Conservation (phyloP, 2,797 vertebrate species). For the Carduelis carduelis region DNA sequence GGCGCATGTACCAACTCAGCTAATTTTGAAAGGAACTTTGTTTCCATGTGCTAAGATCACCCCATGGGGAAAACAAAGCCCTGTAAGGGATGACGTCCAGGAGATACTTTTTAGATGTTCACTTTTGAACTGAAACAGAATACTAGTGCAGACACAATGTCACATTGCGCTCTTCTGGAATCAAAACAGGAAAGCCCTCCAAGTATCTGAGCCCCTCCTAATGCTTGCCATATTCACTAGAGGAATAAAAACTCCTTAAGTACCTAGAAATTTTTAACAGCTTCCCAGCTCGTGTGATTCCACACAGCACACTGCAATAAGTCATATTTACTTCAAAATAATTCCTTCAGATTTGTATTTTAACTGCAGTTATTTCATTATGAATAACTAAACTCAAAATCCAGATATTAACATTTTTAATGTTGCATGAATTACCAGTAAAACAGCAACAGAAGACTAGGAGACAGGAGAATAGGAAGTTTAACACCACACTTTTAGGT, state of each 20-base stretch:
- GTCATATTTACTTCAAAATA: not conserved
- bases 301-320: not conserved
- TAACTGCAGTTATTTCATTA: not conserved
- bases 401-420: not conserved
- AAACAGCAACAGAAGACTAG: not conserved
- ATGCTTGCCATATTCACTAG: not conserved
- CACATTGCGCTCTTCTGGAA: not conserved
- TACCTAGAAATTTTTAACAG: not conserved
- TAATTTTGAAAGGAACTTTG: not conserved
- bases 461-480: not conserved
- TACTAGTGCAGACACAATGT: not conserved
- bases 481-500: not conserved
- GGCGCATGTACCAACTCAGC: accelerated
- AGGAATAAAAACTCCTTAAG: not conserved
- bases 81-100: not conserved
- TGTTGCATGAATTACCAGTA: not conserved
- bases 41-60: not conserved
- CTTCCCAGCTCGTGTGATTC: not conserved
- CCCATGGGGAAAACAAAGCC: not conserved
- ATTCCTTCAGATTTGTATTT: not conserved
- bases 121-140: not conserved
- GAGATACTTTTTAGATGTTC: not conserved
- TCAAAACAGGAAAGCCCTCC: not conserved
- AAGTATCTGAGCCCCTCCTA: not conserved
- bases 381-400: not conserved